These are phyloP conservation scores for Pseudomyrmex flavicornis DNA, from an alignment of 1,140 invertebrate genomes.

Conservation along the genomic window DNA sequence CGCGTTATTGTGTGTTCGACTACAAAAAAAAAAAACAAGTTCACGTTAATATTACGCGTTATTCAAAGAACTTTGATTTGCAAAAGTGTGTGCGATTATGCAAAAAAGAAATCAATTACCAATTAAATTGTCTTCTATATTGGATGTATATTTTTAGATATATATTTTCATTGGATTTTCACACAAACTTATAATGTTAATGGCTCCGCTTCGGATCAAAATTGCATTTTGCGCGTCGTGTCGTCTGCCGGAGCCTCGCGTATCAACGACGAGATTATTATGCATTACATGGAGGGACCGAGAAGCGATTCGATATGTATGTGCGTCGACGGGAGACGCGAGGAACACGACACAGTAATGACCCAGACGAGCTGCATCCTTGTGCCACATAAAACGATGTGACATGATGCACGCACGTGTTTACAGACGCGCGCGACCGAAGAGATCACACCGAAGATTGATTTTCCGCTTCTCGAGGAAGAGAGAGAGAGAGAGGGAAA, in stretches of 20 bases:
- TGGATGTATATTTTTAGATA: neutral
- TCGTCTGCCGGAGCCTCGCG: neutral
- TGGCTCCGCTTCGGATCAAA: slow-evolving; percentile 13
- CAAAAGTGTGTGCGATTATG: slow-evolving; percentile 42
- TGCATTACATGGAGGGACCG: slow-evolving; percentile 46
- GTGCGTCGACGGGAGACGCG: slow-evolving; percentile 1
- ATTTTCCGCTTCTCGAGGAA: slow-evolving; percentile 18
- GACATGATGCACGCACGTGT: slow-evolving; percentile 34
- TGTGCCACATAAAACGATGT: slow-evolving; percentile 66
- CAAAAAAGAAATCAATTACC: slow-evolving; percentile 42
- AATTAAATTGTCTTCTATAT: neutral
- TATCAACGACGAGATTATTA: slow-evolving; percentile 47
- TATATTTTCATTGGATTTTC: too few species aligned
- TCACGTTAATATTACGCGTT: neutral
- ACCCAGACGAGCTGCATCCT: slow-evolving; percentile 74
- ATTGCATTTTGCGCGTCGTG: slow-evolving; percentile 21
- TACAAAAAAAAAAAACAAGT: slow-evolving; percentile 29
- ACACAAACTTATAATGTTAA: neutral
- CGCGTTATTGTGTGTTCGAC: slow-evolving; percentile 8
- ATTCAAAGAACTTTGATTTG: slow-evolving; percentile 18
- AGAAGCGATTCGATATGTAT: slow-evolving; percentile 46
- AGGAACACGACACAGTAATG: slow-evolving; percentile 70
- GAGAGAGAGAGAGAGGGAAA: neutral
- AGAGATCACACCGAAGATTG: slow-evolving; percentile 31
- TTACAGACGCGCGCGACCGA: slow-evolving; percentile 8